Evolutionary conservation across 1,140 invertebrate species (phyloP).

Genomic region (Camponotus pennsylvanicus): DNA sequence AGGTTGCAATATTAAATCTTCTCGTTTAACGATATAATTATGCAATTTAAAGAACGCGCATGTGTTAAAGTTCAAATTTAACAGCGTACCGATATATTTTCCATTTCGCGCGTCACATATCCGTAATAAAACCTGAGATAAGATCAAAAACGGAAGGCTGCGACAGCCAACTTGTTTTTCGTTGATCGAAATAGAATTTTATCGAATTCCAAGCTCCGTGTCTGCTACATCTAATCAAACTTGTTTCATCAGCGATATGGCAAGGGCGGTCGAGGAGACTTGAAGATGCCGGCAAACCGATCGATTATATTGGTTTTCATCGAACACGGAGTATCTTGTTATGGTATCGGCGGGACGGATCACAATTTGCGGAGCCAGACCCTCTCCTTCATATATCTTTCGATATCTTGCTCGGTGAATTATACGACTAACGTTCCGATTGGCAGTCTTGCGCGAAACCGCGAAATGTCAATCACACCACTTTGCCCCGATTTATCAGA

Average conservation of each 20-base stretch:
- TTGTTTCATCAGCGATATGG: slow-evolving; percentile 25
- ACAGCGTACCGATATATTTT: background rate
- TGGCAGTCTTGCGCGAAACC: background rate
- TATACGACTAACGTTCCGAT: background rate
- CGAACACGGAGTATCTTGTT: slow-evolving; percentile 5
- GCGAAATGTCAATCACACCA: background rate
- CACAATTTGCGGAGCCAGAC: background rate
- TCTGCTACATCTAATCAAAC: slow-evolving; percentile 48
- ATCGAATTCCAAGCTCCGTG: slow-evolving; percentile 6
- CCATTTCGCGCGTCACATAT: background rate
- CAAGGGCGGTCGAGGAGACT: background rate
- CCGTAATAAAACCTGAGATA: background rate
- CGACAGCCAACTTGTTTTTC: background rate
- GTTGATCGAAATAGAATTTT: slow-evolving; percentile 31
- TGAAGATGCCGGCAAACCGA: slow-evolving; percentile 8
- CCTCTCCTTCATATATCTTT: slow-evolving; percentile 4
- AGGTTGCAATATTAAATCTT: background rate
- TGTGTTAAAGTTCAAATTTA: background rate
- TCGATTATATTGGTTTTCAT: slow-evolving; percentile 50
- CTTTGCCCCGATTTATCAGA: background rate
- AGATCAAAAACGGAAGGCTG: background rate
- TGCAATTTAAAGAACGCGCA: background rate
- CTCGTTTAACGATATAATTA: background rate
- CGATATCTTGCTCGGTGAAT: background rate
- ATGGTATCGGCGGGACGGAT: slow-evolving; percentile 10